phyloP scores from a whole-genome alignment of 1,140 invertebrate species.

The Reticulitermes speratus region DNA sequence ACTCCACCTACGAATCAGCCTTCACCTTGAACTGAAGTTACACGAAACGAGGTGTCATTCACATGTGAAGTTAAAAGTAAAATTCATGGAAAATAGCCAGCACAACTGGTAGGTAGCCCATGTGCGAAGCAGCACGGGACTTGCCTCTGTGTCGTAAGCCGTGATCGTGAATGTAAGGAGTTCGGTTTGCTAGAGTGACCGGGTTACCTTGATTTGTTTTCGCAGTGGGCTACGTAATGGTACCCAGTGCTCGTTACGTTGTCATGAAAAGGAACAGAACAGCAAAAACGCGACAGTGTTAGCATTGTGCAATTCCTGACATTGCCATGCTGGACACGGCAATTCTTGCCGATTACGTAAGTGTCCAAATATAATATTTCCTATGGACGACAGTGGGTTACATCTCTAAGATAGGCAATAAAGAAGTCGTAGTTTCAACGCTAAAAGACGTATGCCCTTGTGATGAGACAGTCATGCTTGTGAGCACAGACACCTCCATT shows the following conservation, averaged over 20 bases:
- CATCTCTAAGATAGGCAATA: background rate
- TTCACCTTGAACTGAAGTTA: background rate
- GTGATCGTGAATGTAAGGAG: background rate
- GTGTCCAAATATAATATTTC: background rate
- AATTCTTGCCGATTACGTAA: background rate
- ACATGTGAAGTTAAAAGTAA: background rate
- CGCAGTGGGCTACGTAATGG: background rate
- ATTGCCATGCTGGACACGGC: background rate
- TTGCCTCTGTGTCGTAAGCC: background rate
- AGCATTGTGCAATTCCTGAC: background rate
- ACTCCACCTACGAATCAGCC: background rate
- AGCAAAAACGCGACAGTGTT: background rate
- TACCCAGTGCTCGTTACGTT: background rate
- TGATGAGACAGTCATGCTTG: no score
- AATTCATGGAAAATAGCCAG: constrained; percentile 1
- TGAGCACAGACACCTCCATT: no score
- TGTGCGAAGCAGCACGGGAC: background rate
- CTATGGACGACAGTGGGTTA: background rate
- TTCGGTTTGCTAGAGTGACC: background rate
- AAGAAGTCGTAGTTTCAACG: background rate
- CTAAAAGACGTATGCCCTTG: no score
- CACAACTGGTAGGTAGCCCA: background rate
- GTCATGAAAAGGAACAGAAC: background rate
- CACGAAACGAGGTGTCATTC: background rate
- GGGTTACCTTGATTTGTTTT: background rate